A percentile compares a stretch with the other conserved stretches of the same genome.
phyloP scores from a whole-genome alignment of 2,888 invertebrate species.

The Pecten maximus region DNA sequence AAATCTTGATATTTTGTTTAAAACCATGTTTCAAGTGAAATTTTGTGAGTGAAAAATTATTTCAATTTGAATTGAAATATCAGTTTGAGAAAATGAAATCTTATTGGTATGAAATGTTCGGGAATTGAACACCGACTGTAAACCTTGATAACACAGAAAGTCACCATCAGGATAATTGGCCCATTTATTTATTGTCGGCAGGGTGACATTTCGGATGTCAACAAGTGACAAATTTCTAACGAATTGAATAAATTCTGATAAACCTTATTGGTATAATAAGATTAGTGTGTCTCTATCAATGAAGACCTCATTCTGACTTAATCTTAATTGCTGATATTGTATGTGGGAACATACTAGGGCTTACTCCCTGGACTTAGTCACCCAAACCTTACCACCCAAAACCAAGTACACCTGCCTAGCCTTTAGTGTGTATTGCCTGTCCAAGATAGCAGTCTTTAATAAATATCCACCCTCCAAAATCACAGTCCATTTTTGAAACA shows the following conservation, averaged over 20 bases:
- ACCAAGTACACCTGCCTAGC: background rate
- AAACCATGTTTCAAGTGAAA: no score
- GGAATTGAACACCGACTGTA: background rate
- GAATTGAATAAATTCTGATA: background rate
- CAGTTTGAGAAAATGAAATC: background rate
- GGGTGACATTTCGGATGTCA: background rate
- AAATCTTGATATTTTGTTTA: no score
- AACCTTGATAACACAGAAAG: background rate
- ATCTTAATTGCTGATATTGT: background rate
- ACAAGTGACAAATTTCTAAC: background rate
- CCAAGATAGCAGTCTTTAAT: background rate
- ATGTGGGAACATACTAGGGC: background rate
- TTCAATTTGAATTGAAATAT: background rate
- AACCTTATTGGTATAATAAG: background rate
- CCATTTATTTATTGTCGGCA: background rate
- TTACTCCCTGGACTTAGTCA: background rate
- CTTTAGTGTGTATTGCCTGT: background rate
- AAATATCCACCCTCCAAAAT: slow-evolving; percentile 3
- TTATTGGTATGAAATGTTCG: background rate
- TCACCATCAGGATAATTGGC: background rate
- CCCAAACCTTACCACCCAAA: background rate
- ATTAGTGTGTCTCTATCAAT: background rate
- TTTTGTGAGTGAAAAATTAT: background rate
- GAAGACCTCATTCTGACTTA: background rate
- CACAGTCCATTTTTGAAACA: background rate